Conservation (phyloP, 2,888 invertebrate genomes). For the Epirrhoe alternata region DNA sequence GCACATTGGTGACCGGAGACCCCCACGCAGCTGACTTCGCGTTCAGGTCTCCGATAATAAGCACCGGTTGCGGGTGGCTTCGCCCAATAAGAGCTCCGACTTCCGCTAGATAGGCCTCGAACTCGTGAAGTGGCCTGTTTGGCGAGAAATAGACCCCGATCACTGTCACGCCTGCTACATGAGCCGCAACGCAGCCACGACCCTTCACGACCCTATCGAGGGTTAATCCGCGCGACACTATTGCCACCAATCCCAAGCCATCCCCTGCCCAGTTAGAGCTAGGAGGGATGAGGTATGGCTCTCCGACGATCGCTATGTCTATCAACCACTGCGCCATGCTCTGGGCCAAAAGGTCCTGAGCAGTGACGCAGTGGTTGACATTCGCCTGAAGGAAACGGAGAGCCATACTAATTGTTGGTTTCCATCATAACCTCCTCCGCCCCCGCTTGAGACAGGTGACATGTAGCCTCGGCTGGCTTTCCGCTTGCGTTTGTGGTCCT, state of each 20-base stretch:
- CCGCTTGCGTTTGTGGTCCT: background rate
- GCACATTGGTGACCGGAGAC: constrained; percentile 27
- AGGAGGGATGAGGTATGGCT: background rate
- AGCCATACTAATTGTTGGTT: background rate
- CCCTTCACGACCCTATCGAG: background rate
- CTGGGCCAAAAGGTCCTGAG: background rate
- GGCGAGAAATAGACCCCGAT: no score
- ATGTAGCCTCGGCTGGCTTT: background rate
- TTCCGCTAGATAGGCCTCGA: background rate
- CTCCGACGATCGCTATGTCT: background rate
- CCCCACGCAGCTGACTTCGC: constrained; percentile 24
- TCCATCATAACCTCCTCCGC: background rate
- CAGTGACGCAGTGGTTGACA: background rate
- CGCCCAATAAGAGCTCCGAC: background rate
- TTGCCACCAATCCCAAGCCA: background rate
- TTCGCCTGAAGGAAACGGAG: background rate
- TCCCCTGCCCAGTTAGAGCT: background rate
- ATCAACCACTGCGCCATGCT: constrained; percentile 1
- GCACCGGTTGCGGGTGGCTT: background rate
- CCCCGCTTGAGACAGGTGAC: background rate
- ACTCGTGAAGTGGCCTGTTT: no score
- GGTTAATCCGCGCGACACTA: background rate
- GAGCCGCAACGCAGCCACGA: background rate
- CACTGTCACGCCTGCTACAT: no score
- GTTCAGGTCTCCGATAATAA: background rate